A percentile compares a stretch with the other conserved stretches of the same genome.
These are phyloP conservation scores for Hirundichthys speculiger DNA, from an alignment of 2,113 vertebrate genomes.

Conservation along the genomic window DNA sequence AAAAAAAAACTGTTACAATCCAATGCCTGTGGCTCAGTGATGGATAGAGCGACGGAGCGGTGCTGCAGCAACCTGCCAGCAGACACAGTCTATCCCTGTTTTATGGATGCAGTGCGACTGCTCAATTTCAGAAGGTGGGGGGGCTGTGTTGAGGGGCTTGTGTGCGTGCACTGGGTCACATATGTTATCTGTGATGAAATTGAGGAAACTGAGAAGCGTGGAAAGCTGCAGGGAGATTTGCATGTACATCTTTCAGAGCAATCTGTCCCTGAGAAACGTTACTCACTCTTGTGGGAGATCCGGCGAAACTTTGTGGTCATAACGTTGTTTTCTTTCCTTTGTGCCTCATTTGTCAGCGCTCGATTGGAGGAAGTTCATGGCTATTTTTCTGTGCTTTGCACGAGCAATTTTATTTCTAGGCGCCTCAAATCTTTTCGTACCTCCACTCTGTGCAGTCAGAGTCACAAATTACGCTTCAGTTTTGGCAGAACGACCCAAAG, in stretches of 20 bases:
- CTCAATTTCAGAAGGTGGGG: background rate
- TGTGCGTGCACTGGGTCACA: conserved; percentile 12
- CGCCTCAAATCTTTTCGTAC: no score
- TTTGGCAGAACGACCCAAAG: no score
- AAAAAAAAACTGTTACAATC: no score
- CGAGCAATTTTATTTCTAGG: conserved; percentile 22
- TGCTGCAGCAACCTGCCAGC: conserved; percentile 43
- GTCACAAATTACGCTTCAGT: conserved; percentile 1
- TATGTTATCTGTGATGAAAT: no score
- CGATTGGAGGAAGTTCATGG: conserved; percentile 26
- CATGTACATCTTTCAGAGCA: background rate
- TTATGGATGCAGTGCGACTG: background rate
- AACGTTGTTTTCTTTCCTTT: conserved; percentile 5
- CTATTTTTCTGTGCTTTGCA: background rate
- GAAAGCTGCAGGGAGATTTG: background rate
- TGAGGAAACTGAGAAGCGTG: no score
- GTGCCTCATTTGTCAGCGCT: conserved; percentile 52
- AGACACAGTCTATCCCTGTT: conserved; percentile 8
- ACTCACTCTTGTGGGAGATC: conserved; percentile 10
- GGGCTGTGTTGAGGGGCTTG: background rate
- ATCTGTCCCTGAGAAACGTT: conserved; percentile 23
- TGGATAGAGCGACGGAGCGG: conserved; percentile 24
- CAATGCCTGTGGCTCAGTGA: conserved; percentile 25
- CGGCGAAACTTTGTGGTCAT: conserved; percentile 37
- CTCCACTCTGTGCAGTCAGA: background rate